Base-by-base conservation (phyloP, 2,888 invertebrate species). In the Cyaniris semiargus region DNA sequence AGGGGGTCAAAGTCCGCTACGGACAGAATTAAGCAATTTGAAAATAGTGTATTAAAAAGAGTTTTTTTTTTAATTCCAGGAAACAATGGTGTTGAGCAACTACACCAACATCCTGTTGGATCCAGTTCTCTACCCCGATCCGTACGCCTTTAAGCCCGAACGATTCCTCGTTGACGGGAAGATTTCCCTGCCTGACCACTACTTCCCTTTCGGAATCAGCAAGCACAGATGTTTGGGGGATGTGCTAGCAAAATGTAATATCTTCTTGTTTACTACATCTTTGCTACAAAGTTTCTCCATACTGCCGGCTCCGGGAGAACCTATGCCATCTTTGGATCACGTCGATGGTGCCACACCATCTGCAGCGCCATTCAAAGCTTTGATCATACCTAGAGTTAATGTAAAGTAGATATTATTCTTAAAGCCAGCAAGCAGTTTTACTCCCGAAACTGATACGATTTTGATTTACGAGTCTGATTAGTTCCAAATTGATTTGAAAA, bases 171-270 rank as follows among this genome's bases (percentile, higher is more conserved):
- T 92, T 13, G 92, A 96, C 76, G 95, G 95, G 0, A 96, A 96
- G 80, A 87, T 96, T 1, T 87, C 90, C 38, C 85, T 96, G 1
- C 96, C 96, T 0, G 96, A 97, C 23, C 94, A 95, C 70, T 97
- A 95, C 84, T 95, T 96, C 81, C 97, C 97, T 0, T 98, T 98
- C 83, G 97, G 97, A 21, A 90, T 96, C 76, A 96, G 97, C 0
- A 96, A 96, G 82, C 97, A 96, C 85, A 95, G 97, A 76, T 98
- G 98, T 84, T 95, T 97, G 95, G 98, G 97, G 0, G 97, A 98
- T 84, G 87, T 90, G 0, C 82, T 94, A n/a, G 96, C 96, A 0
- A 96, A 96, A 83, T 96, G 97, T 82, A 97, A 97, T 84, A 94
- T 97, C 76, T 98, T 97, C 84, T 87, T 97, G 53, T 96, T 97